These are phyloP conservation scores for Pseudomyrmex cubaensis DNA, from an alignment of 1,140 invertebrate genomes.

Conservation along the genomic window DNA sequence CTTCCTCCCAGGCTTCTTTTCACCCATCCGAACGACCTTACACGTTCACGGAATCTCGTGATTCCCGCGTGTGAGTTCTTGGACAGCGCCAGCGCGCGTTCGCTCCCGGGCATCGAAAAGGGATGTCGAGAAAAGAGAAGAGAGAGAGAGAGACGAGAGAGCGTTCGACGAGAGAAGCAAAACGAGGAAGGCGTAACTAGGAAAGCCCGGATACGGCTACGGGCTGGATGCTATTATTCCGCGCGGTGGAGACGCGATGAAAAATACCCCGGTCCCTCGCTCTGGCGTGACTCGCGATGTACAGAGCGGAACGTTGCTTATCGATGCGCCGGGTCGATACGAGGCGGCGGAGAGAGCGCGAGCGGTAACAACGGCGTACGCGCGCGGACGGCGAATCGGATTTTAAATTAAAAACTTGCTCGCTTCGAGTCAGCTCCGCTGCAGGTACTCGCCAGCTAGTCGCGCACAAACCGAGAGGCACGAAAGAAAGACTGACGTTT, in stretches of 20 bases:
- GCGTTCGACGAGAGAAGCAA: constrained; percentile 22
- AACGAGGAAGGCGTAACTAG: constrained; percentile 48
- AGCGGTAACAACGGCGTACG: constrained; percentile 21
- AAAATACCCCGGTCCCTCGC: constrained; percentile 33
- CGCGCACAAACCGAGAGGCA: neutral
- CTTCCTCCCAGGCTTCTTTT: constrained; percentile 37
- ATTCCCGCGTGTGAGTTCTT: neutral
- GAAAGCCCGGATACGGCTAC: constrained; percentile 17
- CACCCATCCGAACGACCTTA: constrained; percentile 67
- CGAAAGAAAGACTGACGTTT: neutral
- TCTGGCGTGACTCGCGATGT: constrained; percentile 34
- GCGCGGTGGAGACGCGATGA: constrained; percentile 43
- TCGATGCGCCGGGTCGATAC: constrained; percentile 54
- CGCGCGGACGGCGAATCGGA: constrained; percentile 23
- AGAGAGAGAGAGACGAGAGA: constrained; percentile 5
- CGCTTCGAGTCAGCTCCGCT: neutral
- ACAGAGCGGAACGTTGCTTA: constrained; percentile 42
- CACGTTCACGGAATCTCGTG: constrained; percentile 74
- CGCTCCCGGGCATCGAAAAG: neutral
- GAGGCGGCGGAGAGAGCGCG: constrained; percentile 9
- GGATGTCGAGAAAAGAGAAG: neutral
- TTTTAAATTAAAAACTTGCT: constrained; percentile 59
- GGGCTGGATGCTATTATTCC: constrained; percentile 44
- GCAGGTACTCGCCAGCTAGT: neutral
- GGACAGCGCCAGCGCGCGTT: neutral